Base-by-base conservation (phyloP, 1,140 invertebrate genomes). In the Diabrotica virgifera region DNA sequence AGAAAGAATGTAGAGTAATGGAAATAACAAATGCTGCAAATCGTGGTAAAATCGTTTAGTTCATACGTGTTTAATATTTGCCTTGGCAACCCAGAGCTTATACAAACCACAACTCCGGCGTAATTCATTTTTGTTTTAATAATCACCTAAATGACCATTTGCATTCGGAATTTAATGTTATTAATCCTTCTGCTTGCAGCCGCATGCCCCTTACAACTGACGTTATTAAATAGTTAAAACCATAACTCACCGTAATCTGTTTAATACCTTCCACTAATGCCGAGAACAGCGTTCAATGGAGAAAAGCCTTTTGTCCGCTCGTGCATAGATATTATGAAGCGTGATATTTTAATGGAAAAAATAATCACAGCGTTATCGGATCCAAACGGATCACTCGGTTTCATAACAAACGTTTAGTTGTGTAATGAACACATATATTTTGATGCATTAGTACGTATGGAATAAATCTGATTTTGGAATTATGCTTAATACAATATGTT, bases 221-320 rank as follows among this genome's bases (percentile, higher is more conserved):
- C 36, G 55, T 57, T 57, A 57, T 57, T 36, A 57, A n/a, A 57
- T 57, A 57, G 35, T 36, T 57, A 57, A 37, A 57, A 57, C 55
- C 55, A 57, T 37, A 40, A 40, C 37, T 57, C 55, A 36, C 36
- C 10, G 24, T 57, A 36, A 57, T 57, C 55, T 57, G 37, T 57
- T 57, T 57, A 37, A 40, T 57, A 57, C 36, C 55, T 57, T 24
- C 40, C 36, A 57, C 36, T 57, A 57, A 57, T 57, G 40, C 40
- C 8, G 40, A 46, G 40, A 46, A 46, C 40, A 46, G n/a, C 40
- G 40, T 8, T 46, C 40, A 46, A 46, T 46, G 40, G 40, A 46
- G 40, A 46, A 46, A 46, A 46, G 8, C 40, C 40, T 46, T 10
- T 46, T 46, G 40, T 46, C 40, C 40, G n/a, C 40, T 8, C 40